A percentile compares a stretch with the other conserved stretches of the same genome.
Conservation (phyloP, 37 sponge, comb jelly and placozoan species). For the Aphrocallistes beatrix region DNA sequence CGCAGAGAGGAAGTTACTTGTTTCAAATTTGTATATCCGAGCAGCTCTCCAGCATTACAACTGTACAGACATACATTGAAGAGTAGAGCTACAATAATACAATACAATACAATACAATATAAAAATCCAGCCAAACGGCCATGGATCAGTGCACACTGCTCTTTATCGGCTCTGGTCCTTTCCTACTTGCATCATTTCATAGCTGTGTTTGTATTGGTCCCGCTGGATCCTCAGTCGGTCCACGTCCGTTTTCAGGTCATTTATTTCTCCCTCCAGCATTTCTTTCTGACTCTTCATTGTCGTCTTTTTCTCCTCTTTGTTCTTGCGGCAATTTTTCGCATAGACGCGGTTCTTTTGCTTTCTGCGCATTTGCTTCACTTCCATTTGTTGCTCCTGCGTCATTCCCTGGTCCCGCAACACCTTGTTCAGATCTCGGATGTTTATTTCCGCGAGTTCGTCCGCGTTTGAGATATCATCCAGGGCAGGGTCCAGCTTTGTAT, state of each 20-base stretch:
- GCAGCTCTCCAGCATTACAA: too few relatives aligned
- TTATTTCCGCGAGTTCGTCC: neutral
- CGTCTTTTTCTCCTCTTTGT: neutral
- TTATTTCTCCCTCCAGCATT: neutral
- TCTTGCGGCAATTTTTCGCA: slow-evolving; percentile 8
- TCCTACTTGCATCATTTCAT: neutral
- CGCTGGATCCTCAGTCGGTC: neutral
- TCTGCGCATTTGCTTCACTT: neutral
- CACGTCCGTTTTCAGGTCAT: neutral
- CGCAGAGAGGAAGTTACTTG: too few relatives aligned
- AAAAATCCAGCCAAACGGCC: too few relatives aligned
- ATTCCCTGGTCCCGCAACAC: neutral
- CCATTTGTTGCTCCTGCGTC: neutral
- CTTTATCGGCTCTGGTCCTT: neutral
- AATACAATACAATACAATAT: too few relatives aligned
- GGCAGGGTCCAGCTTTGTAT: neutral
- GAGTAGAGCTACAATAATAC: too few relatives aligned
- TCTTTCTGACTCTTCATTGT: neutral
- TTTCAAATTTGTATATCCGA: too few relatives aligned
- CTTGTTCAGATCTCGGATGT: neutral
- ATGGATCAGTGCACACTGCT: too few relatives aligned
- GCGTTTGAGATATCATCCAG: neutral
- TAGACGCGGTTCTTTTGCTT: slow-evolving; percentile 16
- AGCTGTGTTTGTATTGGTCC: neutral
- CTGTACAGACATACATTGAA: too few relatives aligned